phyloP scores from a whole-genome alignment of 2,113 vertebrate species.

The Myotis lucifugus region DNA sequence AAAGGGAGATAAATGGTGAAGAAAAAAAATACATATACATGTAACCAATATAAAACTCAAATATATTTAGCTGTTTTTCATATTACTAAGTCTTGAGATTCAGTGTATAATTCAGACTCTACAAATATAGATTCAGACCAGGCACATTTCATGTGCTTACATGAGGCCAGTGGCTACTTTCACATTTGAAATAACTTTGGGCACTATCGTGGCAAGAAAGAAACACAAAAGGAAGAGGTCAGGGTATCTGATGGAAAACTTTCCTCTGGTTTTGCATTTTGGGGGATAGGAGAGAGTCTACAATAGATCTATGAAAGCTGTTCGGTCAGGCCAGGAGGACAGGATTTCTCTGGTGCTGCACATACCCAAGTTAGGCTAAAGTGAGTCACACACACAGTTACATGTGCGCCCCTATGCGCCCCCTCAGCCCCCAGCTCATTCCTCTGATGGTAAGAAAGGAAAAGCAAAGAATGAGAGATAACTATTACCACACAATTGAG shows the following conservation, averaged over 20 bases:
- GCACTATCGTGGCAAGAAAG: neutral
- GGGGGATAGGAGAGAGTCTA: neutral
- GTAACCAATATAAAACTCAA: neutral
- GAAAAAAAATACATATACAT: neutral
- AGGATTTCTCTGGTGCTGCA: neutral
- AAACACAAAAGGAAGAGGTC: neutral
- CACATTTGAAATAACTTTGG: neutral
- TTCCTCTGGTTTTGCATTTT: neutral
- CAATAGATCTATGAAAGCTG: no score
- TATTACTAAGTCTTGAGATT: neutral
- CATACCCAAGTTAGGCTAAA: neutral
- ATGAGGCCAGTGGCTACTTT: neutral
- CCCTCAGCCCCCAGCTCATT: neutral
- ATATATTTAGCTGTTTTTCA: neutral
- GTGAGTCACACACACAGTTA: neutral
- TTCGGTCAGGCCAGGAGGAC: neutral
- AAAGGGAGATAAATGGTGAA: neutral
- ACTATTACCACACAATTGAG: neutral
- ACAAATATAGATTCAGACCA: neutral
- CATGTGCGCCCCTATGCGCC: accelerated
- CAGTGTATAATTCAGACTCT: neutral
- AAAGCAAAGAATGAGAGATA: neutral
- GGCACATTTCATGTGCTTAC: neutral
- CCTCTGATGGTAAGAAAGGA: neutral
- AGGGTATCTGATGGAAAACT: neutral